phyloP scores from a whole-genome alignment of 2,888 invertebrate species.

The Gasteruption jaculator region DNA sequence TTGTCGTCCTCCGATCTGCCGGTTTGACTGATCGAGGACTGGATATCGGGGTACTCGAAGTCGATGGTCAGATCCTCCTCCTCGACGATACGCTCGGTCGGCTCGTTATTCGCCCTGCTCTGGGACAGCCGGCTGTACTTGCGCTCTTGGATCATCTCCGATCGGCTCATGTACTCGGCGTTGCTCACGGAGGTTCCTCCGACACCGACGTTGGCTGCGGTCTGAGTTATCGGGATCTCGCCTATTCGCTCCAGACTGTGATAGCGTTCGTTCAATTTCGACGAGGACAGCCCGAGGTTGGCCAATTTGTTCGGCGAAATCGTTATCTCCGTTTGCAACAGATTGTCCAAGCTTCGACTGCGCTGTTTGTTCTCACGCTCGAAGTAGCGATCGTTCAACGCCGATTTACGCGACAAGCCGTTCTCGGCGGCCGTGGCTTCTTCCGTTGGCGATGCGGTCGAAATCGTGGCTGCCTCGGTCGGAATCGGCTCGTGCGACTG shows the following conservation, averaged over 20 bases:
- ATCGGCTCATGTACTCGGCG: constrained; percentile 49
- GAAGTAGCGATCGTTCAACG: constrained; percentile 84
- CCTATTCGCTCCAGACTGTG: constrained; percentile 71
- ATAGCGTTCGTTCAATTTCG: constrained; percentile 82
- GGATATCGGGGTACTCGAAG: constrained; percentile 65
- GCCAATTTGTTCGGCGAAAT: constrained; percentile 61
- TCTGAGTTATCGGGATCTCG: constrained; percentile 34
- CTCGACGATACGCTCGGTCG: no score
- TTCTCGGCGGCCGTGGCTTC: constrained; percentile 48
- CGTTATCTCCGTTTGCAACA: constrained; percentile 61
- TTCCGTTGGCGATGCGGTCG: no score
- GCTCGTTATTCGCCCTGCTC: constrained; percentile 47
- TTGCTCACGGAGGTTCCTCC: constrained; percentile 40
- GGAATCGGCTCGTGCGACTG: constrained; percentile 66
- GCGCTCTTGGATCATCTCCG: constrained; percentile 48
- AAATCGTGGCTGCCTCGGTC: no score
- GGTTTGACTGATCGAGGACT: constrained; percentile 49
- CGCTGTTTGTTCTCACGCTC: constrained; percentile 77
- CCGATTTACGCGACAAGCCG: constrained; percentile 72
- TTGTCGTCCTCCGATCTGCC: constrained; percentile 54
- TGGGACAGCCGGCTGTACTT: constrained; percentile 52
- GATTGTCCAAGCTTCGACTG: constrained; percentile 77
- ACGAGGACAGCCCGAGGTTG: constrained; percentile 77
- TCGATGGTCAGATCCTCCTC: constrained; percentile 54
- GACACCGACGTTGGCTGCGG: no score